Evolutionary conservation across 2,113 vertebrate species (phyloP), one percentile per base, ranked within the genome.

Genomic region (Thinocorus orbignyianus): DNA sequence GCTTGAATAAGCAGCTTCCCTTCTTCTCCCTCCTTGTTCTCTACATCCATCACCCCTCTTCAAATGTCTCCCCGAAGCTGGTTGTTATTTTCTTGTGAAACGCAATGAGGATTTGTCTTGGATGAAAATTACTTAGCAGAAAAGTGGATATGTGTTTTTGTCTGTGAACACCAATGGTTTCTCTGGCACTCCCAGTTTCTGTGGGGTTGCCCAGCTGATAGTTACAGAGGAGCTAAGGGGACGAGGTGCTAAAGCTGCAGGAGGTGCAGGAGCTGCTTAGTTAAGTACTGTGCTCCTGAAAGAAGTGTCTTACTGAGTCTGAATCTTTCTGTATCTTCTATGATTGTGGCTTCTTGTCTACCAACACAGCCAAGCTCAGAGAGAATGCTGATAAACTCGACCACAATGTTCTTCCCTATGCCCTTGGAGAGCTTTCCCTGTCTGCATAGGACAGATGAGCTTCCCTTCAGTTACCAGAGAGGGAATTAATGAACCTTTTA

Each of bases 81-180:
- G 6, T 37, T 44, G 46, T 28, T 60, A 19, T 81, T 92, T 78
- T 3, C 3, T 81, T 72, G 41, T 0, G 15, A 84, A 83, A 54
- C 19, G 25, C 22, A 0, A 2, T 41, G 72, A 86, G 54, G 68
- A 92, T 28, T 49, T 86, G 72, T 78, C 64, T n/a, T 54, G 55
- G 72, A n/a, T 83, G 60, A 89, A 13, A 86, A 65, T 86, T 52
- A 39, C 55, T 58, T 51, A 9, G 54, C 49, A 51, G 72, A 70
- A 37, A 66, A 78, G 49, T 15, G 41, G 57, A 86, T 72, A 41
- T 91, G 66, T 86, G 74, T 35, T 35, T 86, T 80, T 57, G 16
- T 65, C 37, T 48, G 30, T 57, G 54, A 62, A 72, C 22, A 39
- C 4, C 0, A 0, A 1, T 76, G n/a, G 9, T 60, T 89, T 73